Evolutionary conservation across 2,888 invertebrate species (phyloP).

Genomic region (Cantharis flavilabris): DNA sequence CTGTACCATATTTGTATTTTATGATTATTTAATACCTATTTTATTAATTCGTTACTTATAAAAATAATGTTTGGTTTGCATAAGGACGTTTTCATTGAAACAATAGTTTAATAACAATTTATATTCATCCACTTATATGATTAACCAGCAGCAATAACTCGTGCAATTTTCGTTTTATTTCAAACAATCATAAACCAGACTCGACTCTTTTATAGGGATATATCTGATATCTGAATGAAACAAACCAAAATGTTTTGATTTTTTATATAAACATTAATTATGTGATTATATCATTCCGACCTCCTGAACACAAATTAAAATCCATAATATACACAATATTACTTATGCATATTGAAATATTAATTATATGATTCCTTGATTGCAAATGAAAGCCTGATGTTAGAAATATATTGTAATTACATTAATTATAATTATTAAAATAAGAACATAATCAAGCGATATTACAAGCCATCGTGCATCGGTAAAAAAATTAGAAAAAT

Average conservation of each 20-base stretch:
- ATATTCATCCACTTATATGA: neutral
- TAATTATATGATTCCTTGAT: neutral
- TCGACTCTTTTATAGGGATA: neutral
- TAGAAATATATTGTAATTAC: neutral
- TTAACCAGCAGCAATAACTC: neutral
- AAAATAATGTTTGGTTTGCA: constrained; percentile 1
- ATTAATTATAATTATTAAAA: neutral
- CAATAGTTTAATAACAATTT: constrained; percentile 7
- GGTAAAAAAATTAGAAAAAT: neutral
- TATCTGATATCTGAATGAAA: neutral
- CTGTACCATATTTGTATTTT: neutral
- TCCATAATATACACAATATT: neutral
- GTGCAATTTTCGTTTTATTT: neutral
- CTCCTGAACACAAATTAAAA: neutral
- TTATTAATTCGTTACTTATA: constrained; percentile 6
- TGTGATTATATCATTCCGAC: neutral
- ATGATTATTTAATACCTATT: neutral
- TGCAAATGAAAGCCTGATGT: neutral
- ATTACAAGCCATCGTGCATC: neutral
- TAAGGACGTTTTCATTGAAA: constrained; percentile 21
- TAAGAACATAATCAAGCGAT: neutral
- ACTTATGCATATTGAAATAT: neutral
- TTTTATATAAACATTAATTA: neutral
- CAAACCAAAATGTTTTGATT: neutral
- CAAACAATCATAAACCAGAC: neutral